Percentiles rank a stretch among this genome's conserved stretches.
Conservation (phyloP, 2,888 invertebrate genomes). For the Oxyteleia sp. region DNA sequence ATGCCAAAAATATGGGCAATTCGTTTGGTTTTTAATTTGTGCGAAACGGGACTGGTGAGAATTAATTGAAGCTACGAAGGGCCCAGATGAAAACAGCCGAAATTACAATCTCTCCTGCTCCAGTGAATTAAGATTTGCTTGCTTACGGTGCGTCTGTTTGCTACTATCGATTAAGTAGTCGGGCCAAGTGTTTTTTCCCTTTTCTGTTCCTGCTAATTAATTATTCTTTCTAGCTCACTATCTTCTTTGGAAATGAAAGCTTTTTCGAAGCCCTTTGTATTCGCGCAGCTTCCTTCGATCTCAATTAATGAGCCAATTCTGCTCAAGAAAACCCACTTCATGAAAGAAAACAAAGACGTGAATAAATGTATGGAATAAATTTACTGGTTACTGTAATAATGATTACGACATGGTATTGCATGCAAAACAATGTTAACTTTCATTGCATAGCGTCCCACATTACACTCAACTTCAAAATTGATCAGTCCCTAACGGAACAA, state of each 20-base stretch:
- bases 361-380: slow-evolving; percentile 60
- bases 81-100: slow-evolving; percentile 20
- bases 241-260: slow-evolving; percentile 72
- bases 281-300: slow-evolving; percentile 69
- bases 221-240: slow-evolving; percentile 70
- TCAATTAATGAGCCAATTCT: slow-evolving; percentile 72
- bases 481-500: too few species aligned
- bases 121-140: slow-evolving; percentile 48
- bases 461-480: too few species aligned
- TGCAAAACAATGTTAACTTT: slow-evolving; percentile 24
- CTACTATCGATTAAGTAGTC: slow-evolving; percentile 63
- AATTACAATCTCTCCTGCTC: slow-evolving; percentile 29
- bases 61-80: slow-evolving; percentile 36
- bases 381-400: slow-evolving; percentile 28
- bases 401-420: slow-evolving; percentile 30
- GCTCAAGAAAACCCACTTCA: slow-evolving; percentile 54
- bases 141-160: slow-evolving; percentile 39
- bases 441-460: too few species aligned
- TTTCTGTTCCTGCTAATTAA: slow-evolving; percentile 66
- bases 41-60: slow-evolving; percentile 25
- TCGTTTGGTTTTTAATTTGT: slow-evolving; percentile 40
- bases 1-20: slow-evolving; percentile 16
- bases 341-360: slow-evolving; percentile 58
- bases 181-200: slow-evolving; percentile 55
- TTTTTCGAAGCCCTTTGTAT: slow-evolving; percentile 69